Percentiles rank a stretch among this genome's conserved stretches.
These are phyloP conservation scores for Eupithecia vulgata DNA, from an alignment of 2,888 invertebrate genomes.

Conservation along the genomic window DNA sequence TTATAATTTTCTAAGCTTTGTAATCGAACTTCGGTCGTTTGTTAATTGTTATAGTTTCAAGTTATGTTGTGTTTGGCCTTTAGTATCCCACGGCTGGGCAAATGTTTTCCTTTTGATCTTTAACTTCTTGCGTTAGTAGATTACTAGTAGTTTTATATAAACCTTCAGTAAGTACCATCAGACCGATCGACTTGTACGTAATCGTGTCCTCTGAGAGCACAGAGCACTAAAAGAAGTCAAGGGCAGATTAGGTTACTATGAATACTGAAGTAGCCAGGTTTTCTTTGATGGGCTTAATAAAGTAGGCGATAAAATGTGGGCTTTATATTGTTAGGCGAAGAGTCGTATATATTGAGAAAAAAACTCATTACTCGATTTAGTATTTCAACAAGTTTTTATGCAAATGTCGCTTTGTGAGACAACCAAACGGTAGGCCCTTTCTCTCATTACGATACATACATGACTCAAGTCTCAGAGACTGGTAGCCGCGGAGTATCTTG, in stretches of 20 bases:
- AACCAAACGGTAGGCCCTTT: not conserved
- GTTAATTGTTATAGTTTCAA: too few relatives aligned
- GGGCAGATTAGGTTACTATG: constrained; percentile 29
- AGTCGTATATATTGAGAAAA: constrained; percentile 5
- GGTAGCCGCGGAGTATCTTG: too few relatives aligned
- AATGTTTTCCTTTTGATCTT: not conserved
- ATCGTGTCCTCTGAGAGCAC: constrained; percentile 11
- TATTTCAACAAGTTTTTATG: not conserved
- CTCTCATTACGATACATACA: too few relatives aligned
- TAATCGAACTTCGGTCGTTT: too few relatives aligned
- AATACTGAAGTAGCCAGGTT: constrained; percentile 34
- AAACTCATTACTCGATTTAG: not conserved
- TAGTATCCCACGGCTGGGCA: not conserved
- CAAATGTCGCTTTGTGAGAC: not conserved
- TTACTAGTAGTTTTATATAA: not conserved
- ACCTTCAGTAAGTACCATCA: not conserved
- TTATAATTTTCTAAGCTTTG: too few relatives aligned
- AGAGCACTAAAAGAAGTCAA: constrained; percentile 29
- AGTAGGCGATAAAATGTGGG: constrained; percentile 25
- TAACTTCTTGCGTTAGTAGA: not conserved
- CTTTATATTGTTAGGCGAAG: constrained; percentile 16
- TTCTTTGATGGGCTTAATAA: constrained; percentile 28
- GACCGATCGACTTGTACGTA: not conserved
- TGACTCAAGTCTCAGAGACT: too few relatives aligned
- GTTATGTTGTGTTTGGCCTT: too few relatives aligned